Base-by-base conservation (phyloP, 2,888 invertebrate species). In the Eurois occulta region DNA sequence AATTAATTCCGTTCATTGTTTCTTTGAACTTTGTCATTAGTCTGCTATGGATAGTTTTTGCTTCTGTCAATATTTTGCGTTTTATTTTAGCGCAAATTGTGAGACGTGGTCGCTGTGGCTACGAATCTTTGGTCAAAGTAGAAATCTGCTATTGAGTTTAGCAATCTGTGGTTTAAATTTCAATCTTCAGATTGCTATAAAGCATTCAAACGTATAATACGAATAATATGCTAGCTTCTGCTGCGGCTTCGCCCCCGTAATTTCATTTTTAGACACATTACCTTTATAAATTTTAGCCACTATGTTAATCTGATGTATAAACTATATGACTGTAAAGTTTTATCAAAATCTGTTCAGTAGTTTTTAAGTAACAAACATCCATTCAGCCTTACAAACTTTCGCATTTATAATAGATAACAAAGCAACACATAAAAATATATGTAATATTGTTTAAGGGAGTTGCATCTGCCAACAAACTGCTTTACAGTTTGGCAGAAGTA, bases 1-100 rank as follows among this genome's bases (percentile, higher is more conserved):
- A 88, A 88, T 86, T 58, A 84, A 90, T 86, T 75, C 86, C 75
- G 80, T 75, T 83, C 83, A 88, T 87, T 90, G 89, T 87, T 86
- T 66, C 88, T 88, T 88, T 87, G 85, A 90, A 82, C 87, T 88
- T 71, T 79, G 71, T 72, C 73, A 77, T 82, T 87, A 80, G 71
- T 60, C 62, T 71, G 64, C 75, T 75, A 38, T 65, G 21, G 28
- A 46, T 77, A 75, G 60, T 78, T 77, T 72, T 75, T 66, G 46
- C 71, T 52, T 75, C 67, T 32, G 65, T 72, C 35, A 71, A 84
- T 76, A 80, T 65, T 72, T 75, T 62, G 18, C 32, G 62, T 75
- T 72, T 72, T 52, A 62, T 58, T 28, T 5, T 16, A 46, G n/a
- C 6, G 16, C 48, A 55, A 16, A 38, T 71, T 75, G 1, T 18